phyloP scores from a whole-genome alignment of 2,888 invertebrate species.

The Campopleginae sp. region DNA sequence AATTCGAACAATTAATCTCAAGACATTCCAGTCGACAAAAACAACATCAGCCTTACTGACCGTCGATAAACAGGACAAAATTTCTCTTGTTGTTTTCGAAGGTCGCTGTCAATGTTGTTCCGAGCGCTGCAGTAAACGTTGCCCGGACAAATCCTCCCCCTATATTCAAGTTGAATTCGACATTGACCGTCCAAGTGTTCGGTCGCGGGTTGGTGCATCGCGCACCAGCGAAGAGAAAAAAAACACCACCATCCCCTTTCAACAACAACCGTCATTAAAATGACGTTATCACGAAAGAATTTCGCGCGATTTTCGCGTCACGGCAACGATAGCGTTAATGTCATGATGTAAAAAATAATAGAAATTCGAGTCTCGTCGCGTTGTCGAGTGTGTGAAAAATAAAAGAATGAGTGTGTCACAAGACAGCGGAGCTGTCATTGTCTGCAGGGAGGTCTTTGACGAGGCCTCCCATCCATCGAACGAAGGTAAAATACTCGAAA shows the following conservation, averaged over 20 bases:
- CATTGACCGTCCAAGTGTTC: conserved; percentile 80
- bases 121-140: conserved; percentile 36
- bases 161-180: conserved; percentile 80
- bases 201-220: conserved; percentile 69
- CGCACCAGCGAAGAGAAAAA: conserved; percentile 31
- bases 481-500: conserved; percentile 86
- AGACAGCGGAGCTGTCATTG: conserved; percentile 85
- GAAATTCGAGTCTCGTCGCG: conserved; percentile 7
- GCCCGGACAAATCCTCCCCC: conserved; percentile 69
- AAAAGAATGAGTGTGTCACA: conserved; percentile 81
- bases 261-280: conserved; percentile 38
- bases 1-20: background rate
- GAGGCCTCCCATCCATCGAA: conserved; percentile 93
- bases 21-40: background rate
- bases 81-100: conserved; percentile 37
- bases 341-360: conserved; percentile 56
- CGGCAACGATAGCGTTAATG: conserved; percentile 49
- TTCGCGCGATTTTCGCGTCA: conserved; percentile 54
- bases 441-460: conserved; percentile 94
- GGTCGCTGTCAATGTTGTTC: conserved; percentile 4
- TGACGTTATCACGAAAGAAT: conserved; percentile 55
- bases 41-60: background rate
- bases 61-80: background rate
- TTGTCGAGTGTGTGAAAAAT: conserved; percentile 27
- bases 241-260: background rate